phyloP scores from a whole-genome alignment of 2,888 invertebrate species.

The Abrostola tripartita region DNA sequence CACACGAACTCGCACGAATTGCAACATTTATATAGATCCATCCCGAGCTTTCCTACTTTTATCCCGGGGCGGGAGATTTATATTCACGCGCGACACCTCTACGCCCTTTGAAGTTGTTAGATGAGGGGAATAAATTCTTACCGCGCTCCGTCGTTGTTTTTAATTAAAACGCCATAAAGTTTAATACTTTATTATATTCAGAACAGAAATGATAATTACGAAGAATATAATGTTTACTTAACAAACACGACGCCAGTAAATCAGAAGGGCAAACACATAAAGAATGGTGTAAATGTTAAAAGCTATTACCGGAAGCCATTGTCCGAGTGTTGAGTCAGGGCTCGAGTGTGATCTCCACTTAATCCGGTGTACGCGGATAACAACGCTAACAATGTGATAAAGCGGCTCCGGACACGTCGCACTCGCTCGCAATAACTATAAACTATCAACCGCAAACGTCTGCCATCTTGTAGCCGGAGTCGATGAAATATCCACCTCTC shows the following conservation, averaged over 20 bases:
- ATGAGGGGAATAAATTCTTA: conserved; percentile 81
- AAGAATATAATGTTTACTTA: conserved; percentile 47
- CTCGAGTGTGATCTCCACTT: conserved; percentile 80
- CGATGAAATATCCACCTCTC: conserved; percentile 84
- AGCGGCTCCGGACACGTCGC: conserved; percentile 83
- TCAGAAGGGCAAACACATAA: conserved; percentile 55
- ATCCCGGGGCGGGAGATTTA: conserved; percentile 81
- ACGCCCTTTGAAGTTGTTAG: conserved; percentile 84
- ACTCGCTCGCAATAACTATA: conserved; percentile 87
- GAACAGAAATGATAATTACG: conserved; percentile 57
- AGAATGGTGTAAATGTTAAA: conserved; percentile 71
- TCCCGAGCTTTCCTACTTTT: conserved; percentile 76
- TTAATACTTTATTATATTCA: conserved; percentile 67
- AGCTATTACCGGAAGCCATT: conserved; percentile 77
- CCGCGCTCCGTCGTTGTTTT: conserved; percentile 76
- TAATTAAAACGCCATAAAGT: conserved; percentile 83
- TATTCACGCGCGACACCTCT: conserved; percentile 81
- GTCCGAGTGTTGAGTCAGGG: conserved; percentile 66
- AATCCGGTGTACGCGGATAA: conserved; percentile 85
- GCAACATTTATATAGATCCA: conserved; percentile 83
- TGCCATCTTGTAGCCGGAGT: conserved; percentile 86
- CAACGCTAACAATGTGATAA: conserved; percentile 88
- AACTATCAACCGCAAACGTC: conserved; percentile 88
- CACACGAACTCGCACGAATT: conserved; percentile 77
- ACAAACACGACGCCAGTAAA: conserved; percentile 48